Conservation (phyloP, 1,140 invertebrate species). For the Cydia amplana region DNA sequence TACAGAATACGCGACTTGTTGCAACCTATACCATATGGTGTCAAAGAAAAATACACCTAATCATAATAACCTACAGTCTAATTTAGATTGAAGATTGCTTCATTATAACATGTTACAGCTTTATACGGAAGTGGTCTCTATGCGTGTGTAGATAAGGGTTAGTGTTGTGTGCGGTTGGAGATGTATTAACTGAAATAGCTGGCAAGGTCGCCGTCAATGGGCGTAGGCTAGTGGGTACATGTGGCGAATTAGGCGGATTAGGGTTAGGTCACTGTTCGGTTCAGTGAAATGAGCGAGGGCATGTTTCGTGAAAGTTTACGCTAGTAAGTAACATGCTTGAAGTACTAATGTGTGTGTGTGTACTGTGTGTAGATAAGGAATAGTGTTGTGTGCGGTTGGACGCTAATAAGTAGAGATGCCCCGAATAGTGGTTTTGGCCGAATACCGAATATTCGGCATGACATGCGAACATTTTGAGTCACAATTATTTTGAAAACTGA, state of each 20-base stretch:
- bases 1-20: conserved; percentile 2
- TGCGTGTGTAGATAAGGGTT: neutral
- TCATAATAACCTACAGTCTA: neutral
- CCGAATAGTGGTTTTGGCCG: too few relatives aligned
- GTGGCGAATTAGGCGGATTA: conserved; percentile 3
- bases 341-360: too few relatives aligned
- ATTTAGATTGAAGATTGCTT: neutral
- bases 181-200: conserved; percentile 24
- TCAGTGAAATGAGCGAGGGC: neutral
- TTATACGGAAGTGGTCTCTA: neutral
- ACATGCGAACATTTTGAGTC: too few relatives aligned
- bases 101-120: neutral
- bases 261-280: conserved; percentile 12
- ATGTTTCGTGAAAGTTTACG: too few relatives aligned
- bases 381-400: too few relatives aligned
- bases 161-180: neutral
- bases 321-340: too few relatives aligned
- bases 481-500: too few relatives aligned
- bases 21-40: neutral
- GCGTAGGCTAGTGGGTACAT: conserved; percentile 4
- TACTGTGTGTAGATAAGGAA: too few relatives aligned
- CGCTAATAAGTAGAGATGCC: too few relatives aligned
- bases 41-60: neutral
- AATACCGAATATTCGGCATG: too few relatives aligned
- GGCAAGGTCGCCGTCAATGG: conserved; percentile 27